These are phyloP conservation scores for Stichopus chloronotus DNA, from an alignment of 35 echinoderm and acorn worm species.

Conservation along the genomic window DNA sequence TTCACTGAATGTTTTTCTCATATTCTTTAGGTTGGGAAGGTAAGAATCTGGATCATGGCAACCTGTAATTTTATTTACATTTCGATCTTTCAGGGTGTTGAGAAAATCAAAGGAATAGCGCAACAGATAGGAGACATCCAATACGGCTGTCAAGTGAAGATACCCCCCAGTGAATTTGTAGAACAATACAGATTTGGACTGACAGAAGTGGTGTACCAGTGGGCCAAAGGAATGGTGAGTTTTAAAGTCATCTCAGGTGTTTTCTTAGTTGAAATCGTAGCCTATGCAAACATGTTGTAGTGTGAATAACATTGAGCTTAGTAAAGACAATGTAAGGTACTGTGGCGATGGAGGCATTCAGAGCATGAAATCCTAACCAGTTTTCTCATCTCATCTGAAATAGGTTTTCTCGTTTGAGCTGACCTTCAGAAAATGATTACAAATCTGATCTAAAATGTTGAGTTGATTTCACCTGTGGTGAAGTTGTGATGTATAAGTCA, in stretches of 20 bases:
- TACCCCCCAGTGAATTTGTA: slow-evolving; percentile 85
- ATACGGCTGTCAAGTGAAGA: slow-evolving; percentile 67
- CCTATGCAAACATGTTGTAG: background rate
- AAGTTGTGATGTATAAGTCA: too few species aligned
- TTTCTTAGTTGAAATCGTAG: background rate
- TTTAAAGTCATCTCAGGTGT: background rate
- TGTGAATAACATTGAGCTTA: too few species aligned
- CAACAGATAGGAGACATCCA: slow-evolving; percentile 75
- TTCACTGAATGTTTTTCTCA: too few species aligned
- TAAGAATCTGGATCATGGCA: background rate
- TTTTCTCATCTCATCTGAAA: too few species aligned
- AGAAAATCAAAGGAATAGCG: slow-evolving; percentile 74
- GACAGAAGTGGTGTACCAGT: slow-evolving; percentile 93
- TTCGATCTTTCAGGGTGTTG: slow-evolving; percentile 67
- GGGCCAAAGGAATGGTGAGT: slow-evolving; percentile 96
- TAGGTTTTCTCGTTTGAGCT: too few species aligned
- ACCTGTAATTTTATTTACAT: background rate
- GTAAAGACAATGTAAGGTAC: too few species aligned
- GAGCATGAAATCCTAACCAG: too few species aligned
- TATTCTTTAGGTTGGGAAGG: too few species aligned
- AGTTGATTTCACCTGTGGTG: too few species aligned
- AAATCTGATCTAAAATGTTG: too few species aligned
- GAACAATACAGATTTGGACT: slow-evolving; percentile 92
- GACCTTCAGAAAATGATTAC: too few species aligned
- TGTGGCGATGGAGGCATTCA: too few species aligned